phyloP scores from a whole-genome alignment of 1,140 invertebrate genomes.

The Pteromalus puparum region DNA sequence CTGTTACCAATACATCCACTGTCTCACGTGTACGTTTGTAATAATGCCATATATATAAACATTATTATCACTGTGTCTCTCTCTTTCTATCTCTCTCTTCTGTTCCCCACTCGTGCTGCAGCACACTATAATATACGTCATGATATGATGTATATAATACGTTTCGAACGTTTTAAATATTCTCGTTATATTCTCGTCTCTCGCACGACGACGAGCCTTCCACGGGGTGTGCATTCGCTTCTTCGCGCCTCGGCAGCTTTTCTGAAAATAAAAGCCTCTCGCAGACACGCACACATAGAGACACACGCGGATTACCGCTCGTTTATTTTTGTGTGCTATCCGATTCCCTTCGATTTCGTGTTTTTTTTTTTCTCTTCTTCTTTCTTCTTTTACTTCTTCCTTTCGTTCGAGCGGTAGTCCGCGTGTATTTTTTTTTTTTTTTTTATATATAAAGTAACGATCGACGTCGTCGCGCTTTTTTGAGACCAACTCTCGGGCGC shows the following conservation, averaged over 20 bases:
- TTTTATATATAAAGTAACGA: background rate
- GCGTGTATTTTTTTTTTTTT: background rate
- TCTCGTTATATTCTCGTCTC: conserved; percentile 46
- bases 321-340: conserved; percentile 43
- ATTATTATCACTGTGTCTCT: conserved; percentile 37
- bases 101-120: background rate
- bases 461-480: no score
- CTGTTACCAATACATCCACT: no score
- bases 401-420: background rate
- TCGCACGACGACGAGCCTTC: conserved; percentile 41
- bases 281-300: background rate
- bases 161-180: conserved; percentile 12
- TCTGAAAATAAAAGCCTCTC: conserved; percentile 45
- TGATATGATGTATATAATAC: no score
- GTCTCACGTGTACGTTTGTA: no score
- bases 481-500: no score
- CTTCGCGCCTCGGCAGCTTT: conserved; percentile 29
- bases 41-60: background rate
- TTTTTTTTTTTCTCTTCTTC: background rate
- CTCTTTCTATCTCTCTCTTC: background rate
- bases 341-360: background rate
- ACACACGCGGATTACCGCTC: conserved; percentile 32
- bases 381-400: background rate
- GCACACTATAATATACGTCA: background rate
- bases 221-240: conserved; percentile 25